These are phyloP conservation scores for Petrocephalus schoutedeni DNA, from an alignment of 2,797 vertebrate genomes.

Conservation along the genomic window DNA sequence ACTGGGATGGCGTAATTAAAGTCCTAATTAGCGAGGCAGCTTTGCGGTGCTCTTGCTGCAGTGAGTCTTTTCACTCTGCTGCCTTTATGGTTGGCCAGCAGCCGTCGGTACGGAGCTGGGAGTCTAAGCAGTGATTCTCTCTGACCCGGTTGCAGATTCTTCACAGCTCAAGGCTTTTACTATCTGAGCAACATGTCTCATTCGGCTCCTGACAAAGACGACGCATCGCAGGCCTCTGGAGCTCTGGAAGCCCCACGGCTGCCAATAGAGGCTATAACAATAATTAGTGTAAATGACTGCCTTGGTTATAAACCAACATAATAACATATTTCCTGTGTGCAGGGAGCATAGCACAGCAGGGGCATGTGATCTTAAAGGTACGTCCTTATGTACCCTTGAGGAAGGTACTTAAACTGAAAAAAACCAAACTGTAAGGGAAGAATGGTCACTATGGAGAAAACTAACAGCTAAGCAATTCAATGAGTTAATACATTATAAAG, in stretches of 20 bases:
- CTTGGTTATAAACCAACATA: not conserved
- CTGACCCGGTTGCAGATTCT: not conserved
- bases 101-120: not conserved
- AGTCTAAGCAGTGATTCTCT: not conserved
- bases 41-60: not conserved
- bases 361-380: not conserved
- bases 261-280: not conserved
- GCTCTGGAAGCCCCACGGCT: not conserved
- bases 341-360: not conserved
- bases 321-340: not conserved
- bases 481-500: not conserved
- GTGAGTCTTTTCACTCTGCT: not conserved
- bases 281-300: conserved; percentile 1
- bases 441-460: not conserved
- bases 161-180: not conserved
- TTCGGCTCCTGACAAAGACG: not conserved
- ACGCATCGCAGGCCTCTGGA: not conserved
- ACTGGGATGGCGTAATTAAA: not conserved
- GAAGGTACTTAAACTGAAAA: not conserved
- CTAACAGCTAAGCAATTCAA: not conserved
- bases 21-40: conserved; percentile 7
- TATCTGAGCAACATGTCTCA: not conserved
- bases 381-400: not conserved
- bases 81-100: conserved; percentile 9
- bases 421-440: not conserved